Evolutionary conservation across 2,797 vertebrate genomes (phyloP), one percentile per base, ranked within the genome.

Genomic region (Sebastes trivittatus): DNA sequence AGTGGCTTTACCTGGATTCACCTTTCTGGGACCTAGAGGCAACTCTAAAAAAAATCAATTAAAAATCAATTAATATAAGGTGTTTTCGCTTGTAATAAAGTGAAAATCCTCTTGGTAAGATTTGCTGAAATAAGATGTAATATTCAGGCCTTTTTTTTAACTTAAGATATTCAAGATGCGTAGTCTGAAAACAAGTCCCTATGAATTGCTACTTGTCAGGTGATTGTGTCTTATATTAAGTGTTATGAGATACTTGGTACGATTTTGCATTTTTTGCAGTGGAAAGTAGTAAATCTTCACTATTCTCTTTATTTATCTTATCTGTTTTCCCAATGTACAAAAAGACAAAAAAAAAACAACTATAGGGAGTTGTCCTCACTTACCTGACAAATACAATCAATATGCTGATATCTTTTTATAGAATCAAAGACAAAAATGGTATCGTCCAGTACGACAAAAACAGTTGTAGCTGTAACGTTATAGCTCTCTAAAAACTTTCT

Each of bases 401-500:
- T 32, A 62, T 4, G 23, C 4, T 2, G 11, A 25, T 32, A 18
- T 30, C 4, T 64, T 75, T 72, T 68, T 27, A 46, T 32, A 23
- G 8, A 55, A 75, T 73, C 34, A 56, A 42, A 16, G 23, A 27
- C 27, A 27, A 27, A 27, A 27, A 27, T 27, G 27, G 1, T 27
- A 27, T 59, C 1, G 11, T 56, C n/a, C 23, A 46, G 11, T 66
- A 11, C 60, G 25, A 80, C 5, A 49, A 60, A 72, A 58, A 38
- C 75, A 18, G 23, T 46, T 2, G 32, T 80, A 25, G 25, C 25
- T 25, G 25, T 36, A 32, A 54, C 22, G 22, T 60, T 14, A 14
- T 7, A 20, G 29, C 22, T 23, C 23, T 16, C 54, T 75, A 49
- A 16, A 78, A 72, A 73, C 63, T 62, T 83, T 59, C 62, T 72